These are phyloP conservation scores for Dromococcyx pavoninus DNA, from an alignment of 2,797 vertebrate species.

Conservation along the genomic window DNA sequence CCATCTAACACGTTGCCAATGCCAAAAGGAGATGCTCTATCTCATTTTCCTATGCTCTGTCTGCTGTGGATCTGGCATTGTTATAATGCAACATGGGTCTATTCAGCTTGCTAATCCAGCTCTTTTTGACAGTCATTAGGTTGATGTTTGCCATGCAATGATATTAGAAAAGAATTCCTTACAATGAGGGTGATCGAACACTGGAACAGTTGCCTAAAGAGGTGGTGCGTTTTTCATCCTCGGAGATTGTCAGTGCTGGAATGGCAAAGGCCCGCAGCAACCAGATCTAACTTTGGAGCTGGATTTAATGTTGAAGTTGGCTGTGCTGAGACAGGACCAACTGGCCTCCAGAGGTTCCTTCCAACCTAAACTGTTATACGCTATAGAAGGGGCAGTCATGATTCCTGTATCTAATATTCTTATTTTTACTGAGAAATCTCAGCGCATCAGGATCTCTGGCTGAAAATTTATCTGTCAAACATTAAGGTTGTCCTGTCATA, in stretches of 20 bases:
- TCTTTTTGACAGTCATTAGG: background rate
- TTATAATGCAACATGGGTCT: background rate
- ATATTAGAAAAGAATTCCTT: background rate
- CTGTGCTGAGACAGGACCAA: background rate
- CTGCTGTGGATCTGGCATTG: background rate
- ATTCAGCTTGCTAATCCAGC: background rate
- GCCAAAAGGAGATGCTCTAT: background rate
- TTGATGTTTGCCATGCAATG: background rate
- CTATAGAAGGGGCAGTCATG: background rate
- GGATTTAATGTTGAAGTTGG: background rate
- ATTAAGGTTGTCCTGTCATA: background rate
- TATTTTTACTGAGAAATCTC: background rate
- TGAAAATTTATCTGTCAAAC: background rate
- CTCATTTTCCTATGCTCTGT: background rate
- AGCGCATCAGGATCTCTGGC: background rate
- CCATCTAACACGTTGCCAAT: background rate
- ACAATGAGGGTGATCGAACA: background rate
- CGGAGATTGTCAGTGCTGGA: background rate
- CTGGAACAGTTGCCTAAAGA: background rate
- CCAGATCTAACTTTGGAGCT: background rate
- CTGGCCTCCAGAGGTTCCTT: background rate
- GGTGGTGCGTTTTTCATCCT: background rate
- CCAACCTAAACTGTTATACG: background rate
- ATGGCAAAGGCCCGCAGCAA: accelerated
- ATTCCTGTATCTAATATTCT: background rate